Evolutionary conservation across 37 sponge, comb jelly and placozoan genomes (phyloP), one percentile per base, ranked within the genome.

Genomic region (Cladorhizidae sp.): DNA sequence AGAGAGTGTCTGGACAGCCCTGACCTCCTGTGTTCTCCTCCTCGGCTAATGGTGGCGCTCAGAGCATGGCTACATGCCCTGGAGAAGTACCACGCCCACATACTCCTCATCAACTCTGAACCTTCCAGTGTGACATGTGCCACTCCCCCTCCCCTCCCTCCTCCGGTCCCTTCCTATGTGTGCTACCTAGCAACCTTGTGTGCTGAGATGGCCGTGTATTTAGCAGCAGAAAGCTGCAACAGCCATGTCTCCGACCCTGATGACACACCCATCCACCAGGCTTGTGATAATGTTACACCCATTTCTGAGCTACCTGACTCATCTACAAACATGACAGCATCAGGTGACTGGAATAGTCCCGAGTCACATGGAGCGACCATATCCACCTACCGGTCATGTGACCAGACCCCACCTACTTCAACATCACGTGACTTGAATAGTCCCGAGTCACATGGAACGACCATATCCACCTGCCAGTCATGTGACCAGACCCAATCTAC

Each of bases 161-260:
- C 76, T 18, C 14, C 61, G 3, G 35, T 65, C 67, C 2, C 31
- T 2, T 1, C 11, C 0, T 25, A 41, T 43, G 78, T 64, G 5
- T 40, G 42, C 25, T 35, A 64, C 7, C 65, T 77, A 0, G 65
- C 32, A 0, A 64, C 50, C 5, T 33, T 77, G 32, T 77, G 65
- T 77, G 65, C 65, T 22, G 78, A 77, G 35, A 35, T 77, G 78
- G 78, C 67, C 7, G 67, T 65, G 9, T 65, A 65, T 65, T 65
- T 36, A 5, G 35, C 8, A 45, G 9, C 9, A 36, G 35, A 65
- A 59, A 28, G 6, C 61, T 6, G n/a, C 61, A 59, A 12, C 61
- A 59, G 5, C 14, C 17, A 58, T 12, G 49, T 45, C 5, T 9
- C 49, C 49, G 9, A 12, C 5, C 49, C 49, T 45, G 49, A 45